phyloP scores from a whole-genome alignment of 2,113 vertebrate genomes.

The Clarias gariepinus region DNA sequence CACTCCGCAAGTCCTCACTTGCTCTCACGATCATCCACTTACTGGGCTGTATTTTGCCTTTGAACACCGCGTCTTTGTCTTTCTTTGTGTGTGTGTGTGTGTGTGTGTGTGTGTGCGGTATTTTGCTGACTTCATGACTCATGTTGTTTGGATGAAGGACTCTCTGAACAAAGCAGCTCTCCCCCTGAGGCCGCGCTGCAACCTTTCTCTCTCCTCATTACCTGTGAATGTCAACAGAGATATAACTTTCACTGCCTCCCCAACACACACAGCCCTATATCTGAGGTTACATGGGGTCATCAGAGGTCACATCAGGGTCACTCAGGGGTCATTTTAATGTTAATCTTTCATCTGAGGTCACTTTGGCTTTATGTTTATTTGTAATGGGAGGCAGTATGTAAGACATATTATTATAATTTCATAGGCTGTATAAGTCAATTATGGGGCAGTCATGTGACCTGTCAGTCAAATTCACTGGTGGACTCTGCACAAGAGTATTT shows the following conservation, averaged over 20 bases:
- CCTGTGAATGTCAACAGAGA: slow-evolving; percentile 47
- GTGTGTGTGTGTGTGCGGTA: neutral
- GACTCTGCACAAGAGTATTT: no score
- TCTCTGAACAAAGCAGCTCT: slow-evolving; percentile 39
- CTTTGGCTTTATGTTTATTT: neutral
- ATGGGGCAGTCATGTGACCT: neutral
- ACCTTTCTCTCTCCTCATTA: slow-evolving; percentile 24
- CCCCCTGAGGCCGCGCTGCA: slow-evolving; percentile 20
- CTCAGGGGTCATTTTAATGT: neutral
- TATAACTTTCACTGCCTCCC: slow-evolving; percentile 24
- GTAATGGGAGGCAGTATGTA: neutral
- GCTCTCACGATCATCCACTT: neutral
- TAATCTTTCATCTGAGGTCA: neutral
- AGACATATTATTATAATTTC: neutral
- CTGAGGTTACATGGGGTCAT: neutral
- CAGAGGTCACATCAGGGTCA: neutral
- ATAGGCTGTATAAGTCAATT: no score
- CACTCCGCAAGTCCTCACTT: neutral
- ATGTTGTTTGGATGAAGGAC: slow-evolving; percentile 46
- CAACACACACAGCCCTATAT: slow-evolving; percentile 1
- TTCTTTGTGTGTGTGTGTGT: neutral
- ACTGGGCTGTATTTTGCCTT: neutral
- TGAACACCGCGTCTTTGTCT: neutral
- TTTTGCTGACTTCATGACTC: slow-evolving; percentile 47
- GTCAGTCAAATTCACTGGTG: neutral